Base-by-base conservation (phyloP, 2,797 vertebrate genomes). In the Chanos chanos region DNA sequence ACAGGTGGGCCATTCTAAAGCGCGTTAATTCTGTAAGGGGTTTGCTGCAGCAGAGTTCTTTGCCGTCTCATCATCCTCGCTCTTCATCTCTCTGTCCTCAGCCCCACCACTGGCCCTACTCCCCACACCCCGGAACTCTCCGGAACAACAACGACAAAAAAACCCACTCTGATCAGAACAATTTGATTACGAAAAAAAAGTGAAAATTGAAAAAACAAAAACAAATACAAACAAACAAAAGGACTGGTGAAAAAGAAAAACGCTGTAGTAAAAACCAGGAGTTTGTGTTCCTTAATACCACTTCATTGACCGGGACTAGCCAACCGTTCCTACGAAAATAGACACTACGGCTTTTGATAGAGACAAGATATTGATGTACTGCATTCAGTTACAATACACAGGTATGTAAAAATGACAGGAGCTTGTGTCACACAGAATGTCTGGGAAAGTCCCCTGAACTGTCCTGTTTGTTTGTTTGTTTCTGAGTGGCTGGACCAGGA, bases 361-460 rank as follows among this genome's bases (percentile, higher is more conserved):
- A 86, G 87, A 88, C 85, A 85, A 83, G 79, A 84, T 85, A 86
- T 87, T 84, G 84, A 83, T 81, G 86, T 85, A 86, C 85, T 87
- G 86, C 81, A 84, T 83, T 89, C 81, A 82, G 78, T 85, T 85
- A 87, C 83, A 86, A 86, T 85, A 80, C 84, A 88, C 86, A 85
- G 77, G 76, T 75, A 81, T 61, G 79, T 82, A 86, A 88, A 83
- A 88, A 86, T 84, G 84, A 79, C 79, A 80, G 74, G 76, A 80
- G 77, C 61, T 75, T 73, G 61, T 47, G 49, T 50, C 54, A 25
- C 54, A 62, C 27, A 43, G 62, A 18, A 41, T 18, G 18, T 44
- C 49, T 50, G 49, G 7, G 6, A 39, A 36, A 39, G 13, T 16
- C 36, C 40, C 5, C 40, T 37, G 40, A 15, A 40, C 15, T 31